A percentile compares a stretch with the other conserved stretches of the same genome.
Conservation (phyloP, 2,113 vertebrate species). For the Cavia aperea region DNA sequence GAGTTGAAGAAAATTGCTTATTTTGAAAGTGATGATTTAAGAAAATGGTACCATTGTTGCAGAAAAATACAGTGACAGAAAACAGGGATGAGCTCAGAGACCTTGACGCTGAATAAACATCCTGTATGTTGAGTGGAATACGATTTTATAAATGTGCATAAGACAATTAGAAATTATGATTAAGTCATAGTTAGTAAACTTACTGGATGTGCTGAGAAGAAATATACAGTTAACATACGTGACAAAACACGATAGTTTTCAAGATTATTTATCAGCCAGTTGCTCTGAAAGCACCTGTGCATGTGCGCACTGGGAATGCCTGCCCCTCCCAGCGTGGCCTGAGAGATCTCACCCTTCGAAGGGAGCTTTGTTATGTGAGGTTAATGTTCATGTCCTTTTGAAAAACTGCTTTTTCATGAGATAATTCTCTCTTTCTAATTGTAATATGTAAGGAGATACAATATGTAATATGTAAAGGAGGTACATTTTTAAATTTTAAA, state of each 20-base stretch:
- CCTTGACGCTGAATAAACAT: not conserved
- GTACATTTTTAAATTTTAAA: constrained; percentile 19
- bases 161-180: not conserved
- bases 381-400: not conserved
- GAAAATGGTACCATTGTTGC: not conserved
- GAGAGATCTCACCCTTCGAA: constrained; percentile 34
- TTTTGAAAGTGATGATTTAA: constrained; percentile 1
- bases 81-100: not conserved
- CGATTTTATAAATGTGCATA: not conserved
- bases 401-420: constrained; percentile 33
- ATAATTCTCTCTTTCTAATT: constrained; percentile 28
- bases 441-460: not conserved
- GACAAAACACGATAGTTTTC: not conserved
- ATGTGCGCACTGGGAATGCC: not conserved
- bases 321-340: not conserved
- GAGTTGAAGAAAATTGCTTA: constrained; percentile 15
- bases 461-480: not conserved
- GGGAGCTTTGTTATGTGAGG: not conserved
- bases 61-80: not conserved
- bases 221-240: not conserved
- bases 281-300: not conserved
- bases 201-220: not conserved
- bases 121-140: not conserved
- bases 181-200: not conserved
- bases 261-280: not conserved